These are phyloP conservation scores for Ectobius pallidus DNA, from an alignment of 2,888 invertebrate genomes.

Conservation along the genomic window DNA sequence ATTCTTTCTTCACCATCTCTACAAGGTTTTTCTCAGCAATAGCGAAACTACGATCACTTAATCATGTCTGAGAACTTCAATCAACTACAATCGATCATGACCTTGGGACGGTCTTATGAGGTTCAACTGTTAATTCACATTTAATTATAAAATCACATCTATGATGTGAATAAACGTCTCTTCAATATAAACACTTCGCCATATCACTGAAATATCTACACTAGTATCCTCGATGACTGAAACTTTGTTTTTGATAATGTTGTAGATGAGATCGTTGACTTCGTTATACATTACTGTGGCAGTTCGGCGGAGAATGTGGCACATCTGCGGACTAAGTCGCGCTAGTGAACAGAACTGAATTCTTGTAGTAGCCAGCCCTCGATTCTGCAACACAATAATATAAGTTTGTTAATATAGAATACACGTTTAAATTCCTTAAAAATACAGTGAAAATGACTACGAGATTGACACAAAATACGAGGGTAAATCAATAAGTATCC, in stretches of 20 bases:
- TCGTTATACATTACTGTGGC: neutral
- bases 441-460: no score
- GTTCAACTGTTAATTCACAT: neutral
- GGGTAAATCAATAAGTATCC: no score
- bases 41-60: no score
- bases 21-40: neutral
- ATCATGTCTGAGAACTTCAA: no score
- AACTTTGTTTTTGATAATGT: neutral
- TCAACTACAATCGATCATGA: neutral
- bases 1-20: neutral
- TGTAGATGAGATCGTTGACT: constrained; percentile 32
- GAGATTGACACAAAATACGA: no score
- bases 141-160: neutral
- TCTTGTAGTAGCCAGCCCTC: constrained; percentile 79
- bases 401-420: no score
- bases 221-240: neutral
- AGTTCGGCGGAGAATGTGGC: neutral
- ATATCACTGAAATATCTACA: neutral
- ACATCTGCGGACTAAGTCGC: constrained; percentile 50
- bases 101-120: neutral
- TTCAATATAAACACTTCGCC: neutral
- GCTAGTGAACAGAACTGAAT: constrained; percentile 87
- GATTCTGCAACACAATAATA: constrained; percentile 58
- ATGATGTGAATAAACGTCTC: neutral
- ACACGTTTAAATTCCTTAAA: no score